Evolutionary conservation across 2,113 vertebrate species (phyloP), one percentile per base, ranked within the genome.

Genomic region (Plecotus auritus): DNA sequence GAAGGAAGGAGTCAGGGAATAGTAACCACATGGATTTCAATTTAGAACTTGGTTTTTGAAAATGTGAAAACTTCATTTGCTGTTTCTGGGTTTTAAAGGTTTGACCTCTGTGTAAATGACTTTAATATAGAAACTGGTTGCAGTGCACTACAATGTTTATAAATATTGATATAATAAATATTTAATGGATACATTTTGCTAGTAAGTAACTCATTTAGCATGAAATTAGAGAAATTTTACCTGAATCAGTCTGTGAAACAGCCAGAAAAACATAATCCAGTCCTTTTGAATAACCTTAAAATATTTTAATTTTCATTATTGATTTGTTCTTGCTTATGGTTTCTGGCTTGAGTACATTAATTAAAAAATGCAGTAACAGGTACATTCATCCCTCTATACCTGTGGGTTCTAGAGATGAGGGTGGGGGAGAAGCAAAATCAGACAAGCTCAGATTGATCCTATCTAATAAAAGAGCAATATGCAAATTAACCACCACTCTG

Each of bases 41-140:
- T 76, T 96, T 82, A 91, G 56, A 89, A 67, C 17, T 88, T 94
- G 37, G 5, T 35, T 98, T 97, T 95, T 89, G 80, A 85, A 93
- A 95, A 45, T 37, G 49, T 2, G 1, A n/a, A 92, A 72, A 96
- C 30, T 66, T 61, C 28, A 20, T 86, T 96, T 67, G 51, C 67
- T 93, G 96, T 96, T 92, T 96, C 18, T 59, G 1, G 12, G 20
- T 98, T 92, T 96, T 80, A 93, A 98, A 95, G 64, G 10, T 73
- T 69, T 97, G 83, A 90, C 23, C 59, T 83, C 86, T 78, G 28
- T 59, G 16, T 45, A 80, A 32, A 74, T 93, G n/a, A 93, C 54
- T 95, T 97, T 40, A 73, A 94, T 97, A 59, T 40, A 90, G 80
- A 96, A 95, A 95, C 54, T 47, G 8, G 47, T 96, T 97, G 81